These are phyloP conservation scores for Dascyllus trimaculatus DNA, from an alignment of 2,113 vertebrate species.

Conservation along the genomic window DNA sequence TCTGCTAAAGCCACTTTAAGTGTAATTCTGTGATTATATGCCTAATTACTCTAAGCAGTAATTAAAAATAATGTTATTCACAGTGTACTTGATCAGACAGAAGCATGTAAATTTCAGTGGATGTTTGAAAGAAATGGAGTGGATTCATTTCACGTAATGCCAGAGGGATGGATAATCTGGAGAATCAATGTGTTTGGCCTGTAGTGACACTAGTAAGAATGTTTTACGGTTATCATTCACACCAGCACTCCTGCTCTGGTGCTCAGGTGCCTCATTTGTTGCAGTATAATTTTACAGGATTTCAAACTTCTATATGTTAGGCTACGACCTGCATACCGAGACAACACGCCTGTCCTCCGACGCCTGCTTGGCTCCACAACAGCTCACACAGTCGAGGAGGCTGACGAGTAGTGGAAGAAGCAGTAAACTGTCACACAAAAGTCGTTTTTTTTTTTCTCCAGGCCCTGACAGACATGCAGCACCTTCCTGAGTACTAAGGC, in stretches of 20 bases:
- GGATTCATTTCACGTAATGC: neutral
- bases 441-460: slow-evolving; percentile 17
- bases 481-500: slow-evolving; percentile 40
- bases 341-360: slow-evolving; percentile 35
- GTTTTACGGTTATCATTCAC: slow-evolving; percentile 36
- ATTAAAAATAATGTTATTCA: too few relatives aligned
- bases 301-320: slow-evolving; percentile 36
- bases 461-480: slow-evolving; percentile 36
- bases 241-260: slow-evolving; percentile 28
- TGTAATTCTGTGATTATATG: too few relatives aligned
- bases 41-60: too few relatives aligned
- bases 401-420: slow-evolving; percentile 4
- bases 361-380: slow-evolving; percentile 10
- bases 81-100: neutral
- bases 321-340: slow-evolving; percentile 26
- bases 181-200: slow-evolving; percentile 15
- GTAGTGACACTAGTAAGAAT: slow-evolving; percentile 15
- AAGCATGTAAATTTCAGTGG: neutral
- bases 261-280: slow-evolving; percentile 41
- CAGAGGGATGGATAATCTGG: neutral
- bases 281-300: slow-evolving; percentile 39
- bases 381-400: slow-evolving; percentile 14
- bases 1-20: too few relatives aligned
- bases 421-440: slow-evolving; percentile 30
- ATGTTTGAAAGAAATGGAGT: neutral